Base-by-base conservation (phyloP, 2,888 invertebrate species). In the Rhagophthalmus giganteus region DNA sequence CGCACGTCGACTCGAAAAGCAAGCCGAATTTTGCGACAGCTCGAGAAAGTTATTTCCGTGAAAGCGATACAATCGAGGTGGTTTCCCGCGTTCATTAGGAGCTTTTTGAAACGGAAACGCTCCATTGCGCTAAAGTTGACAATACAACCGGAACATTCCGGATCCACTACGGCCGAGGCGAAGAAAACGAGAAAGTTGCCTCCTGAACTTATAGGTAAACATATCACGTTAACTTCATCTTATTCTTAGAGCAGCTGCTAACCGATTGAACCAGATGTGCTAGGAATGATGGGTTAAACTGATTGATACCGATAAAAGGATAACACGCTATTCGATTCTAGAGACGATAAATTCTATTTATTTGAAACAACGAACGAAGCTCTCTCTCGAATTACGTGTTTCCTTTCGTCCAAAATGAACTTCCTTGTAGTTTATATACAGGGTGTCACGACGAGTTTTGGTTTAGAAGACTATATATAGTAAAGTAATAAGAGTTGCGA, bases 21-120 rank as follows among this genome's bases (percentile, higher is more conserved):
- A 73, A 55, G 70, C 72, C 1, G 71, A 72, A 34, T 75, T 74
- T 59, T 74, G 8, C 58, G 65, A 10, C 74, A 75, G 48, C 60
- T 74, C 41, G 75, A 75, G 42, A 68, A 64, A 52, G 67, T 71
- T 6, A 53, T 68, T 26, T 61, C 65, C 4, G 38, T 41, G 20
- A 55, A 50, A 10, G 35, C 48, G n/a, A 47, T 59, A 10, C 34
- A 47, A 13, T 41, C 50, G 2, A 45, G 27, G 12, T 53, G 51
- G 49, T 56, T 61, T 28, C 61, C 61, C 4, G 27, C 32, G 9
- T 53, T 50, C 13, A 15, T 59, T 8, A 46, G 45, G 30, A 49
- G 42, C 14, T 46, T 54, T 24, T 30, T 61, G 31, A 58, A 35
- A 34, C 45, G 55, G 16, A 57, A 50, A 14, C 47, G 58, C 7